Evolutionary conservation across 2,113 vertebrate species (phyloP).

Genomic region (Pao palembangensis): DNA sequence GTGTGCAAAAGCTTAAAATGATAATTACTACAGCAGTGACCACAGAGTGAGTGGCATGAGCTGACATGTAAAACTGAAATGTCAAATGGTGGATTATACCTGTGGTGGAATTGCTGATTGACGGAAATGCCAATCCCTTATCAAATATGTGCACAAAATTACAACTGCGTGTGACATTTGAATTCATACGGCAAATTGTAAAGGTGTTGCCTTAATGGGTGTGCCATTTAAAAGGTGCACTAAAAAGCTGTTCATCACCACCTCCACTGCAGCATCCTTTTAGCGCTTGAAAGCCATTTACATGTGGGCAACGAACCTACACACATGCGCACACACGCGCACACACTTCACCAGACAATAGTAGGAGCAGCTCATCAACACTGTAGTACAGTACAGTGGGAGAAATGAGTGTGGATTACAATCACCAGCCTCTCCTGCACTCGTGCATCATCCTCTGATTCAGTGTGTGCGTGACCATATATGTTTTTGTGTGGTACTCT

Average conservation of each 20-base stretch:
- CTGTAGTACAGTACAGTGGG: constrained; percentile 26
- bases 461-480: constrained; percentile 3
- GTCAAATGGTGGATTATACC: constrained; percentile 38
- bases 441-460: constrained; percentile 33
- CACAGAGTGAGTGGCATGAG: constrained; percentile 1
- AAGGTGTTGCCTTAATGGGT: constrained; percentile 48
- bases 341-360: constrained; percentile 3
- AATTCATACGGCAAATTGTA: constrained; percentile 49
- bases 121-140: constrained; percentile 51
- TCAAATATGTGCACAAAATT: constrained; percentile 24
- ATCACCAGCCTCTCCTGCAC: constrained; percentile 33
- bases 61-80: constrained; percentile 2
- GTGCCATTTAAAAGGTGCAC: constrained; percentile 48
- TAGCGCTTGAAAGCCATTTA: constrained; percentile 15
- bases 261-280: constrained; percentile 13
- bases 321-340: constrained; percentile 13
- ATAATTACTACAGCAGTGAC: constrained; percentile 35
- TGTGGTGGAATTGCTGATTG: constrained; percentile 30
- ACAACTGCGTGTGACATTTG: constrained; percentile 65
- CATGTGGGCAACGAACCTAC: constrained; percentile 13
- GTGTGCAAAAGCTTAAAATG: constrained; percentile 40
- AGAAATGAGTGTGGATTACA: constrained; percentile 35
- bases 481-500: constrained; percentile 6
- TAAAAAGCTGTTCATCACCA: constrained; percentile 43
- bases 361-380: constrained; percentile 11